Evolutionary conservation across 2,888 invertebrate genomes (phyloP).

Genomic region (Parascotia fuliginaria): DNA sequence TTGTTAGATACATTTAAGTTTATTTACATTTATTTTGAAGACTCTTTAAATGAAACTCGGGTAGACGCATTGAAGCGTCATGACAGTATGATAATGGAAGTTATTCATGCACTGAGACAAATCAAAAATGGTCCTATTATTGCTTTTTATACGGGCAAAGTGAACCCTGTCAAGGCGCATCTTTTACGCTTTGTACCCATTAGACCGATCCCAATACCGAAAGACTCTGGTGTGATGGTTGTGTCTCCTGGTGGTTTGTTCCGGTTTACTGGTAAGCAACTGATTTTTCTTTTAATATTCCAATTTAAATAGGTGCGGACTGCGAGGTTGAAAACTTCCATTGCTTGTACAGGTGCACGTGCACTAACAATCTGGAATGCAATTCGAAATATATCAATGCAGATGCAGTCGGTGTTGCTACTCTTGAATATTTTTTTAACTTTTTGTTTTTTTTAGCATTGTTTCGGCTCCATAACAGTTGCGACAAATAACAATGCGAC

Average conservation of each 20-base stretch:
- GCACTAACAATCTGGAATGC: too few relatives aligned
- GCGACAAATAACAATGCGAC: too few relatives aligned
- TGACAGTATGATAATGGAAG: constrained; percentile 60
- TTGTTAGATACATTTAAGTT: constrained; percentile 52
- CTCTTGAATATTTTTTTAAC: too few relatives aligned
- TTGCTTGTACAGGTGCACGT: too few relatives aligned
- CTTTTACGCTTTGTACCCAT: constrained; percentile 33
- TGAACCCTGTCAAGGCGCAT: constrained; percentile 52
- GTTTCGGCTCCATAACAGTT: too few relatives aligned
- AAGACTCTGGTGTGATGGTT: constrained; percentile 47
- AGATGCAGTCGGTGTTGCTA: too few relatives aligned
- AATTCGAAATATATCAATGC: too few relatives aligned
- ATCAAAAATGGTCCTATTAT: constrained; percentile 51
- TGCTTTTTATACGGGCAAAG: constrained; percentile 68
- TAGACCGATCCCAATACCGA: constrained; percentile 15
- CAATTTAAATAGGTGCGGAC: too few relatives aligned
- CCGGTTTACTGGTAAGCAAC: constrained; percentile 55
- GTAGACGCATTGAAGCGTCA: constrained; percentile 53
- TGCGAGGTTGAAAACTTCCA: too few relatives aligned
- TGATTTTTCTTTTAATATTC: too few relatives aligned
- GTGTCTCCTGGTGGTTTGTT: constrained; percentile 57
- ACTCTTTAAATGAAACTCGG: constrained; percentile 49
- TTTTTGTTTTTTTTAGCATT: too few relatives aligned
- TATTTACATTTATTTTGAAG: constrained; percentile 62
- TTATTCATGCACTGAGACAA: constrained; percentile 45